Base-by-base conservation (phyloP, 2,113 vertebrate genomes). In the Brienomyrus longianalis region DNA sequence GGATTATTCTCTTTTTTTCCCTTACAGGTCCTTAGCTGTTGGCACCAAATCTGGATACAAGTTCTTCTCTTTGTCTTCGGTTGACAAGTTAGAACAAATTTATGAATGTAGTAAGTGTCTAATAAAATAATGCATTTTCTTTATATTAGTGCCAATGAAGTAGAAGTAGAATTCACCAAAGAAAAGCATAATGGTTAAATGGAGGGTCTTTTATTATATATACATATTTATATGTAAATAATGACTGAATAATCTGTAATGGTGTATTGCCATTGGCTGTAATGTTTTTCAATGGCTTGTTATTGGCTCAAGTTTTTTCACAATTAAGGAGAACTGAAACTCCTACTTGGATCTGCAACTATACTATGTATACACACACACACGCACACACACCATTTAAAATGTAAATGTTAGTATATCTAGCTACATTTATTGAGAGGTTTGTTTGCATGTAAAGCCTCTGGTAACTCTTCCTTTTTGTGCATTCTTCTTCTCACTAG, bases 81-180 rank as follows among this genome's bases (percentile, higher is more conserved):
- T 99, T 95, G 98, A 99, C 96, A 99, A 99, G 95, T 95, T 99
- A 96, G 98, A 99, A 94, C 98, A 99, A 95, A 99, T 99, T 93
- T 99, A 99, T 96, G 98, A 99, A 97, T 99, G 97, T 97, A 97
- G 98, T 99, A 96, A 98, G 98, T 99, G 91, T 88, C 15, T 35
- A 52, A 87, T 11, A 47, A 80, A 27, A 8, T 31, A 0, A 31
- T 52, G 48, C 39, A 39, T 45, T 43, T 39, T 21, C 35, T n/a
- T 27, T 43, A 66, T 15, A 66, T 45, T 43, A 66, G 35, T 43
- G 31, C 31, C 51, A 85, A 52, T 59, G 51, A 54, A 8, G 8
- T 15, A 52, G 31, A 56, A 87, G 3, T 7, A 54, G 23, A 43
- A 47, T 84, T 84, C 51, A 39, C 10, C 10, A 35, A 15, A 2